Evolutionary conservation across 1,140 invertebrate species (phyloP).

Genomic region (Drosophila burlai): DNA sequence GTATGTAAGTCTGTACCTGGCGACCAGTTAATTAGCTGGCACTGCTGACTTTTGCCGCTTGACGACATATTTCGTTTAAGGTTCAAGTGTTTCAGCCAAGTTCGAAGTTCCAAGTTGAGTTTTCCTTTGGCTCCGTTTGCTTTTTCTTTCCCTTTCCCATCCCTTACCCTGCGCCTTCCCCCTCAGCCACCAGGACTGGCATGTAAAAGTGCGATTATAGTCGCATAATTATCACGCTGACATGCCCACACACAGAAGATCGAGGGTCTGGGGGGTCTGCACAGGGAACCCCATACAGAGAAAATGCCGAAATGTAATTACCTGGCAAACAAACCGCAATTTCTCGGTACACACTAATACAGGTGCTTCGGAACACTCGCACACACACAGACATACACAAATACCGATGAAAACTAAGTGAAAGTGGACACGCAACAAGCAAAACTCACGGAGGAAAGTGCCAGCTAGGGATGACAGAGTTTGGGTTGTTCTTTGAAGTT

Average conservation of each 20-base stretch:
- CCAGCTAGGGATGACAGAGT: constrained; percentile 5
- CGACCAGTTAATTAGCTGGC: constrained; percentile 79
- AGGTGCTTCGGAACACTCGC: constrained; percentile 25
- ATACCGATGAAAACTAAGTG: constrained; percentile 58
- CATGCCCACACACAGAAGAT: constrained; percentile 66
- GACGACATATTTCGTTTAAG: constrained; percentile 79
- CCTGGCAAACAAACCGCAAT: constrained; percentile 83
- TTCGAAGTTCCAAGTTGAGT: constrained; percentile 56
- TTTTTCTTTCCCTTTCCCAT: not conserved
- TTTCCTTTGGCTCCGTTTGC: constrained; percentile 7
- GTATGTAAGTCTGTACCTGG: constrained; percentile 55
- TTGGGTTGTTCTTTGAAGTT: not conserved
- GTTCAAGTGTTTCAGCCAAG: constrained; percentile 72
- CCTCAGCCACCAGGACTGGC: constrained; percentile 39
- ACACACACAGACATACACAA: constrained; percentile 8
- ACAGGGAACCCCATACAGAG: constrained; percentile 51
- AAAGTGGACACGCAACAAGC: constrained; percentile 83
- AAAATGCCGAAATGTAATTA: constrained; percentile 82
- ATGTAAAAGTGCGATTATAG: constrained; percentile 84
- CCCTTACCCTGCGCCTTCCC: not conserved
- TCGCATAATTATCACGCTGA: constrained; percentile 84
- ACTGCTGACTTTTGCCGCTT: constrained; percentile 76
- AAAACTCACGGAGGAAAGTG: constrained; percentile 37
- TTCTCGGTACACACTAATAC: constrained; percentile 74
- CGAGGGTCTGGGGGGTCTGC: not conserved